A percentile compares a stretch with the other conserved stretches of the same genome.
Evolutionary conservation across 2,888 invertebrate species (phyloP).

Genomic region (Cantharis lateralis): DNA sequence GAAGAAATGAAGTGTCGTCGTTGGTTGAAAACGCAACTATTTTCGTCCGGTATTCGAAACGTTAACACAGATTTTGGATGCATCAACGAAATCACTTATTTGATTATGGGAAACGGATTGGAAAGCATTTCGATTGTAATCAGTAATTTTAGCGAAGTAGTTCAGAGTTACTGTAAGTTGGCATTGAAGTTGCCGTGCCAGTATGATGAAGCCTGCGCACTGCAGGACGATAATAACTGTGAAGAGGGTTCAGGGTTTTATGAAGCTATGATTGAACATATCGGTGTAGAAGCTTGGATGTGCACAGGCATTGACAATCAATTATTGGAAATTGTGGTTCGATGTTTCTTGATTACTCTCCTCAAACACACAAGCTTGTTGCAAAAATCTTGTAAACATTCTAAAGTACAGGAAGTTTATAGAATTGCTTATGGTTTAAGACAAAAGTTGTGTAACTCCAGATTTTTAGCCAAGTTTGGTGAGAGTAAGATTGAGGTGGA

Average conservation of each 20-base stretch:
- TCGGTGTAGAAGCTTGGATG: slow-evolving; percentile 58
- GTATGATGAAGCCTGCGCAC: slow-evolving; percentile 50
- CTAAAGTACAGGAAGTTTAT: slow-evolving; percentile 50
- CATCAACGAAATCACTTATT: slow-evolving; percentile 38
- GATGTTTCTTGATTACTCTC: slow-evolving; percentile 58
- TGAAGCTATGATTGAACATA: slow-evolving; percentile 52
- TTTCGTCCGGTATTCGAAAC: slow-evolving; percentile 48
- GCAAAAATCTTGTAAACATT: slow-evolving; percentile 47
- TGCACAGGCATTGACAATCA: slow-evolving; percentile 56
- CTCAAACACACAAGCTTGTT: slow-evolving; percentile 60
- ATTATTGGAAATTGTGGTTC: slow-evolving; percentile 56
- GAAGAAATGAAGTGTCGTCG: slow-evolving; percentile 55
- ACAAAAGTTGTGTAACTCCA: slow-evolving; percentile 46
- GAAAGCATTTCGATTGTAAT: slow-evolving; percentile 34
- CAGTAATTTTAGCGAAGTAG: slow-evolving; percentile 28
- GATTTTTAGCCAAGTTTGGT: slow-evolving; percentile 19
- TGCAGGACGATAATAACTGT: slow-evolving; percentile 36
- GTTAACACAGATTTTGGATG: slow-evolving; percentile 33
- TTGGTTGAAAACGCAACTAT: slow-evolving; percentile 57
- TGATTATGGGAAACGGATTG: slow-evolving; percentile 32
- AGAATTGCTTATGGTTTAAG: slow-evolving; percentile 44
- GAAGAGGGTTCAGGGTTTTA: slow-evolving; percentile 45
- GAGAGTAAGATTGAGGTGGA: slow-evolving; percentile 23
- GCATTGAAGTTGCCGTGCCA: slow-evolving; percentile 49
- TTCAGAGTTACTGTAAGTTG: slow-evolving; percentile 43